Conservation (phyloP, 2,888 invertebrate species). For the Parasteatoda lunata region DNA sequence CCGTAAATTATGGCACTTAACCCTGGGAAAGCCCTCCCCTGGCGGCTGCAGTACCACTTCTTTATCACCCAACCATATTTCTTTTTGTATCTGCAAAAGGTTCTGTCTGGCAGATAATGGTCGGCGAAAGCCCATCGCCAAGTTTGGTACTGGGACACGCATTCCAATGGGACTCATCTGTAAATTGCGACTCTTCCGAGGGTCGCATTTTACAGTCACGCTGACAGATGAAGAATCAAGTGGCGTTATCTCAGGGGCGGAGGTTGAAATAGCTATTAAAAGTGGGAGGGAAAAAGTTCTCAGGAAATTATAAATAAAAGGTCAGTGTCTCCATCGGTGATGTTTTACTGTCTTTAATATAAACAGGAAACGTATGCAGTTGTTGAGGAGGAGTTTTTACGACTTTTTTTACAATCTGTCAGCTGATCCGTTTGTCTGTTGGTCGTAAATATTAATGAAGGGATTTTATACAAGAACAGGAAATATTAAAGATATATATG, state of each 20-base stretch:
- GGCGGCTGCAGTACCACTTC: conserved; percentile 50
- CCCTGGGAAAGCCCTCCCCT: conserved; percentile 55
- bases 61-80: conserved; percentile 60
- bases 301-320: conserved; percentile 2
- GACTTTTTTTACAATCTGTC: conserved; percentile 1
- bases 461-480: too few species aligned
- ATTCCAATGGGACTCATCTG: not conserved
- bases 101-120: conserved; percentile 45
- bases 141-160: not conserved
- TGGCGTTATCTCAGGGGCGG: not conserved
- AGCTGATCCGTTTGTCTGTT: not conserved
- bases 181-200: not conserved
- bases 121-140: conserved; percentile 2
- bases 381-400: conserved; percentile 1
- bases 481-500: too few species aligned
- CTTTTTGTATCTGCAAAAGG: conserved; percentile 39
- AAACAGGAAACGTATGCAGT: not conserved
- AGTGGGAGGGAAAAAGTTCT: conserved; percentile 5
- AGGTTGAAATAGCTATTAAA: not conserved
- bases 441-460: conserved; percentile 5
- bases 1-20: conserved; percentile 68
- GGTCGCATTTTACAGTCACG: not conserved
- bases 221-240: not conserved
- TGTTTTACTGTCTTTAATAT: conserved; percentile 3
- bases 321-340: not conserved